Evolutionary conservation across 2,888 invertebrate genomes (phyloP), one percentile per base, ranked within the genome.

Genomic region (Pollenia griseotomentosa): DNA sequence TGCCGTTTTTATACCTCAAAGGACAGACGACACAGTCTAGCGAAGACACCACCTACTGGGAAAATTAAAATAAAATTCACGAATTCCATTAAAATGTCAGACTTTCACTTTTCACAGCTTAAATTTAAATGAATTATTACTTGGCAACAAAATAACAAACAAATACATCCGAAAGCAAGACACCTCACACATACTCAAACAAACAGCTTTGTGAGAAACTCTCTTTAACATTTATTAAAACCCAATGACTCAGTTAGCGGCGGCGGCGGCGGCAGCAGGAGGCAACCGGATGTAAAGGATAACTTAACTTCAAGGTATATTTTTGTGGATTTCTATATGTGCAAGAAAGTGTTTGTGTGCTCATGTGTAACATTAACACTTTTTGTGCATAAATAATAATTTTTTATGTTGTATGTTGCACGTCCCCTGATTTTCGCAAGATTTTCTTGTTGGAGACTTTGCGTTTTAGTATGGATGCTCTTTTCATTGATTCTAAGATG

Each of bases 101-200:
- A 89, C 89, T 89, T 89, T 90, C 89, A 90, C 89, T 89, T 90
- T 90, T 89, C 88, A 84, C 86, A 87, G 89, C 89, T 90, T 88
- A 90, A 90, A 88, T 89, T 88, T 88, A 87, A 89, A 89, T 90
- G 89, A 89, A 86, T 89, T 89, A 89, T 89, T 88, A 88, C 87
- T 74, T 55, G 55, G 66, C 75, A 73, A 42, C 16, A 79, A 42
- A 48, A 46, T 19, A 16, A 57, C 66, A 59, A 14, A 33, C 33
- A 33, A 33, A 33, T 5, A 33, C 33, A 33, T 33, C 11, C 4
- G 19, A 48, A 7, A 63, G 19, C 12, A 14, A 46, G 0, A 23
- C 42, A 51, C 51, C 57, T n/a, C 33, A 19, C 8, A n/a, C 16
- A 59, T 1, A 46, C 8, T 57, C 40, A 40, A 33, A 19, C 4